These are phyloP conservation scores for Bombus soroeensis DNA, from an alignment of 1,140 invertebrate genomes.

Conservation along the genomic window DNA sequence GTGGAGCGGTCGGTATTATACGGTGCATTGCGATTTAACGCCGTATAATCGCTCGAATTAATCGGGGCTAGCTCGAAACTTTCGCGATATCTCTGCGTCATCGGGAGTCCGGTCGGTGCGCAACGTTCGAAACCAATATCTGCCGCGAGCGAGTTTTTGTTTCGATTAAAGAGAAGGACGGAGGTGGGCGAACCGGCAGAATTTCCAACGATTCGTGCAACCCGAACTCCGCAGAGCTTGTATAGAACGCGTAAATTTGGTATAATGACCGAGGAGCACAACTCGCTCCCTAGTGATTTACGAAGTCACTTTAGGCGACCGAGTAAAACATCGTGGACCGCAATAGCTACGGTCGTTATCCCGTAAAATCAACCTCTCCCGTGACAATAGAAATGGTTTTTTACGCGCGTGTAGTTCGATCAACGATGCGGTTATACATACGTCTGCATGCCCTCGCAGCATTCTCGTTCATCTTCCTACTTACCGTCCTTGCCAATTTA, in stretches of 20 bases:
- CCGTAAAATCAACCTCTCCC: constrained; percentile 51
- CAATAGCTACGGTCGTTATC: constrained; percentile 61
- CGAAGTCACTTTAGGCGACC: constrained; percentile 63
- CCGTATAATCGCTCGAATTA: constrained; percentile 48
- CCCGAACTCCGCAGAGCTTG: constrained; percentile 29
- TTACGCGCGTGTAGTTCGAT: neutral
- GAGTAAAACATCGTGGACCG: constrained; percentile 64
- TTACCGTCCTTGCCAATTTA: neutral
- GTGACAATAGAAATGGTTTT: constrained; percentile 40
- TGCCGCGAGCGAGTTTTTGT: constrained; percentile 51
- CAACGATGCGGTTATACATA: neutral
- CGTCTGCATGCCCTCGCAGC: neutral
- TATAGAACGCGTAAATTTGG: constrained; percentile 64
- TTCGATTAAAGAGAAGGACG: constrained; percentile 48
- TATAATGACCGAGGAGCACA: constrained; percentile 60
- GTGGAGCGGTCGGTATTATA: constrained; percentile 22
- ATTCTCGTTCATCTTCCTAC: neutral
- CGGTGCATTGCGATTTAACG: constrained; percentile 46
- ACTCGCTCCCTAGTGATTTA: constrained; percentile 66
- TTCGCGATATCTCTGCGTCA: constrained; percentile 30
- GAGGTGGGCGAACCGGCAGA: constrained; percentile 30
- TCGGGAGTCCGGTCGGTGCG: neutral
- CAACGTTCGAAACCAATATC: constrained; percentile 12
- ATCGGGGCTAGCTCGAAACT: constrained; percentile 23
- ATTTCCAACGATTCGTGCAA: constrained; percentile 44